phyloP scores from a whole-genome alignment of 2,888 invertebrate genomes.

The Tinea trinotella region DNA sequence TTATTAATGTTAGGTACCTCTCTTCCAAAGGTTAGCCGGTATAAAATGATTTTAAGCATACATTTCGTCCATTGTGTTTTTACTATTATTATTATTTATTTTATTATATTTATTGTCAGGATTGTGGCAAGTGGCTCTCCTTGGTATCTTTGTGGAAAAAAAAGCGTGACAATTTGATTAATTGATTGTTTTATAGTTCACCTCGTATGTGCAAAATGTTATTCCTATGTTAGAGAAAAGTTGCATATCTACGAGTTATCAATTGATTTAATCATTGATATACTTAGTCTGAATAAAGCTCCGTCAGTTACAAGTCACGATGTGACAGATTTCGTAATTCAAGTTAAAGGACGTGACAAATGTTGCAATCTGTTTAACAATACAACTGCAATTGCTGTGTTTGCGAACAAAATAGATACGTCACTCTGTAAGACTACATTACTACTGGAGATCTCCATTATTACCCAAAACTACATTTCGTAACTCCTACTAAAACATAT shows the following conservation, averaged over 20 bases:
- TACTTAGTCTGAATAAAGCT: background rate
- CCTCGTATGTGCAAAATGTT: background rate
- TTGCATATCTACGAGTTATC: background rate
- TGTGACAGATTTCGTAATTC: slow-evolving; percentile 11
- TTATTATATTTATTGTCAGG: background rate
- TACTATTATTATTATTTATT: background rate
- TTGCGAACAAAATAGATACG: background rate
- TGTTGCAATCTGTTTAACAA: slow-evolving; percentile 57
- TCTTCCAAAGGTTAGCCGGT: no score
- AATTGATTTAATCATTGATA: slow-evolving; percentile 3
- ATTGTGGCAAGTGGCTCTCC: no score
- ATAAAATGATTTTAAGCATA: no score
- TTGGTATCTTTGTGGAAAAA: no score
- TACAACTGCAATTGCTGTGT: slow-evolving; percentile 38
- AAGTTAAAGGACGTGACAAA: slow-evolving; percentile 40
- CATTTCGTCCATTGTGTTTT: no score
- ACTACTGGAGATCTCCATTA: background rate
- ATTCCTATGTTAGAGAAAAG: background rate
- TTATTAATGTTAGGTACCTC: no score
- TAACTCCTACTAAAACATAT: no score
- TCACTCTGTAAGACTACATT: background rate
- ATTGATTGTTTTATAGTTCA: no score
- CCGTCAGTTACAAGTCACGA: slow-evolving; percentile 9
- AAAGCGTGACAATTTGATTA: no score
- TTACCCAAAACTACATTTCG: no score